phyloP scores from a whole-genome alignment of 2,113 vertebrate genomes.

The Triplophysa tibetana region DNA sequence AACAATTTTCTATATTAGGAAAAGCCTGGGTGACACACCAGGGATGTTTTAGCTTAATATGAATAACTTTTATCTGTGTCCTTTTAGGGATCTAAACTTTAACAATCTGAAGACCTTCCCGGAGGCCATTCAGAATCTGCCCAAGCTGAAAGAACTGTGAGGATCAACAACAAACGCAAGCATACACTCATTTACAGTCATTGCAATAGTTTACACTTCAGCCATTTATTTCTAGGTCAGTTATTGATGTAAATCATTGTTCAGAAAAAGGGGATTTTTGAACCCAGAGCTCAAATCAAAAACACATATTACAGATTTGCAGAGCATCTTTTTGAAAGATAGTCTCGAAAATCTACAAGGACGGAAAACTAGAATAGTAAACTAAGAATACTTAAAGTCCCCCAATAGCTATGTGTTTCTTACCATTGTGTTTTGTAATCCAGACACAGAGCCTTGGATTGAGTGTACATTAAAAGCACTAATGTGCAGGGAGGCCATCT shows the following conservation, averaged over 20 bases:
- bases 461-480: background rate
- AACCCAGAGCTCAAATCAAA: background rate
- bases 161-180: constrained; percentile 64
- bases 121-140: constrained; percentile 88
- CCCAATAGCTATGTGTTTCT: background rate
- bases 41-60: background rate
- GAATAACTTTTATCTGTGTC: constrained; percentile 30
- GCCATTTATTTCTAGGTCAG: constrained; percentile 17
- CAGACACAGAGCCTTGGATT: background rate
- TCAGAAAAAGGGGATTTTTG: background rate
- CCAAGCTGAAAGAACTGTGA: constrained; percentile 96
- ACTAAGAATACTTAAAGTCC: background rate
- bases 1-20: background rate
- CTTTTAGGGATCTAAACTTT: constrained; percentile 91
- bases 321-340: background rate
- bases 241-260: background rate
- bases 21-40: background rate
- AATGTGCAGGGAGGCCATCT: constrained; percentile 29
- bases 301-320: background rate
- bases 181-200: background rate
- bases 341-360: too few species aligned
- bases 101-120: constrained; percentile 92
- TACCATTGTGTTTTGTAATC: background rate
- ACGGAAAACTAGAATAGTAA: background rate
- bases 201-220: background rate